These are phyloP conservation scores for Dichetophora obliterata DNA, from an alignment of 2,888 invertebrate species.

Conservation along the genomic window DNA sequence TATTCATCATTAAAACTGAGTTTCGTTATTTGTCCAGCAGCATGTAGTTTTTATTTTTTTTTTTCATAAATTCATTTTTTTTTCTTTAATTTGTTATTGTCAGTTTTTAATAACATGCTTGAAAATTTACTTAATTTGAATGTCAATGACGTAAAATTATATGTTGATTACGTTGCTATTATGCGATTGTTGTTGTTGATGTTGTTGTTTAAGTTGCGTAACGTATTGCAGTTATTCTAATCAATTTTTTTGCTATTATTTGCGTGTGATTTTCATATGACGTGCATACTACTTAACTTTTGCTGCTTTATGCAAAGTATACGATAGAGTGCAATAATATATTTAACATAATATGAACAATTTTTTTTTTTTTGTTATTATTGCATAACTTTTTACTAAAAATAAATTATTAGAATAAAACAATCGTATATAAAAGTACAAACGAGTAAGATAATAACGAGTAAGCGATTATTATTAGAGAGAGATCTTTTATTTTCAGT, in stretches of 20 bases:
- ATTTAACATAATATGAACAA: no score
- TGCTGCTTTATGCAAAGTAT: no score
- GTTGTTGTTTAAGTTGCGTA: constrained; percentile 43
- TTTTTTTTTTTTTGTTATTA: background rate
- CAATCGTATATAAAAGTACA: no score
- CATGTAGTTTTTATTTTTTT: background rate
- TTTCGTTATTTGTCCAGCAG: background rate
- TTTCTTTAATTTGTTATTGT: constrained; percentile 7
- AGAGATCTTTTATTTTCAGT: no score
- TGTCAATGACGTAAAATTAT: constrained; percentile 30
- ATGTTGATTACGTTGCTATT: background rate
- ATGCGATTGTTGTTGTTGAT: constrained; percentile 16
- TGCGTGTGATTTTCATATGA: background rate
- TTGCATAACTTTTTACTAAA: background rate
- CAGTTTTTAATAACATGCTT: background rate
- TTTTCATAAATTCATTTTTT: background rate
- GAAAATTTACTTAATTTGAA: constrained; percentile 15
- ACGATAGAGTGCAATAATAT: no score
- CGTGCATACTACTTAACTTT: no score
- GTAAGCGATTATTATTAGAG: no score
- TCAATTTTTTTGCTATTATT: background rate
- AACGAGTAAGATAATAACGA: no score
- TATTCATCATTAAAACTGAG: background rate
- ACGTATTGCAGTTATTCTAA: constrained; percentile 39
- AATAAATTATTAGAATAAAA: no score